phyloP scores from a whole-genome alignment of 2,113 vertebrate genomes.

The Mormyrus lacerda region DNA sequence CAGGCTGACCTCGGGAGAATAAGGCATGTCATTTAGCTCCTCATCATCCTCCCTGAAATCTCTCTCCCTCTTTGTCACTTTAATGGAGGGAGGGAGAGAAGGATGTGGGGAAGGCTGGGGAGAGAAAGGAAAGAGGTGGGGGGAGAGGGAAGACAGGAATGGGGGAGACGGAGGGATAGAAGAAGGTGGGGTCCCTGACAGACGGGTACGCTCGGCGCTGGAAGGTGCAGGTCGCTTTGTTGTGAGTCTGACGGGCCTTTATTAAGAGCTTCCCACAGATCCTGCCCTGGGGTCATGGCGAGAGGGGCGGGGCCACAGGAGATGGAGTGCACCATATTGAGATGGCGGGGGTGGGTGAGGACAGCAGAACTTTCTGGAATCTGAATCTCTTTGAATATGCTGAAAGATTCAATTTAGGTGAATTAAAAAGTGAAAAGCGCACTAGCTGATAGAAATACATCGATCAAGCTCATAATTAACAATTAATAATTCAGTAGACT shows the following conservation, averaged over 20 bases:
- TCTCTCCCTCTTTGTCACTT: neutral
- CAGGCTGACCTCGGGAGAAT: neutral
- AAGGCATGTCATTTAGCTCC: neutral
- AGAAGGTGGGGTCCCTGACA: constrained; percentile 25
- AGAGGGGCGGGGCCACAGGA: neutral
- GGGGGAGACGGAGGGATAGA: constrained; percentile 24
- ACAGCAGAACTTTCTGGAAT: neutral
- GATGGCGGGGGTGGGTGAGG: neutral
- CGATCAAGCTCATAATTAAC: neutral
- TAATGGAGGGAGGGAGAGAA: neutral
- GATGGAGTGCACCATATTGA: neutral
- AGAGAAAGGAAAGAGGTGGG: neutral
- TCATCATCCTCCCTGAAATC: neutral
- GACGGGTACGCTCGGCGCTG: constrained; percentile 14
- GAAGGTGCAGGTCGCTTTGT: constrained; percentile 26
- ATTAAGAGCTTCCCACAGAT: constrained; percentile 23
- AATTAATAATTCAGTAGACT: neutral
- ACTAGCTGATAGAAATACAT: neutral
- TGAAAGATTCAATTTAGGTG: neutral
- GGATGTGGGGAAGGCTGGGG: neutral
- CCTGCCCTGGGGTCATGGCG: constrained; percentile 10
- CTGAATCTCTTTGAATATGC: neutral
- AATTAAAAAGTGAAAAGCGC: neutral
- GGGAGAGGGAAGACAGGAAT: neutral
- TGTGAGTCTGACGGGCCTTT: constrained; percentile 27